A percentile compares a stretch with the other conserved stretches of the same genome.
Evolutionary conservation across 2,113 vertebrate genomes (phyloP).

Genomic region (Rhinoderma darwinii): DNA sequence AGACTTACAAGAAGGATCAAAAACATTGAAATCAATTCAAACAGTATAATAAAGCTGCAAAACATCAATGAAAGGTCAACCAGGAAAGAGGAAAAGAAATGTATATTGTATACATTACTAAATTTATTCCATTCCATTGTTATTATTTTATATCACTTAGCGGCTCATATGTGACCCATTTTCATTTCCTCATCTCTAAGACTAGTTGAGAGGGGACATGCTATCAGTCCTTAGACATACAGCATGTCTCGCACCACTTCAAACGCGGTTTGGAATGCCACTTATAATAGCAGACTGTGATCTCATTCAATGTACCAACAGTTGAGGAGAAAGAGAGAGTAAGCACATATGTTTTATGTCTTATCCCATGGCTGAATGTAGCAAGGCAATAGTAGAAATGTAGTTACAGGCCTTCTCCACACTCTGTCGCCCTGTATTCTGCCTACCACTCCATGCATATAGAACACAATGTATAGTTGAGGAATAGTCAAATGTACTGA

Average conservation of each 20-base stretch:
- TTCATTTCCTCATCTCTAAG: conserved; percentile 62
- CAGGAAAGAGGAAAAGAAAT: conserved; percentile 59
- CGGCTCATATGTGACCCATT: conserved; percentile 65
- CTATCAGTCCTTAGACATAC: conserved; percentile 38
- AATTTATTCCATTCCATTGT: conserved; percentile 60
- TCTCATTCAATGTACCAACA: conserved; percentile 64
- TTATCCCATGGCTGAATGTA: conserved; percentile 41
- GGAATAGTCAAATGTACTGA: neutral
- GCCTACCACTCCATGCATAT: neutral
- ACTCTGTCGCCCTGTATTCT: neutral
- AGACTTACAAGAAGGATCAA: neutral
- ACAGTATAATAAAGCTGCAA: conserved; percentile 31
- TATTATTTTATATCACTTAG: conserved; percentile 57
- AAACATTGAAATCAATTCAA: conserved; percentile 1
- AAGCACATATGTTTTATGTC: conserved; percentile 61
- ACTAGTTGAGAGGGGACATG: conserved; percentile 61
- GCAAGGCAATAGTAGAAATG: conserved; percentile 52
- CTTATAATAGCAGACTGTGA: conserved; percentile 62
- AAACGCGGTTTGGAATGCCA: conserved; percentile 63
- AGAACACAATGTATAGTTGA: neutral
- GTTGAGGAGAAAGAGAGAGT: conserved; percentile 52
- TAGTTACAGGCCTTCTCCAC: neutral
- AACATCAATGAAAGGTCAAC: conserved; percentile 57
- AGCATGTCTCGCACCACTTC: conserved; percentile 65
- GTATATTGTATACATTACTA: conserved; percentile 57